A percentile compares a stretch with the other conserved stretches of the same genome.
phyloP scores from a whole-genome alignment of 1,140 invertebrate species.

The Tetramorium alpestre region DNA sequence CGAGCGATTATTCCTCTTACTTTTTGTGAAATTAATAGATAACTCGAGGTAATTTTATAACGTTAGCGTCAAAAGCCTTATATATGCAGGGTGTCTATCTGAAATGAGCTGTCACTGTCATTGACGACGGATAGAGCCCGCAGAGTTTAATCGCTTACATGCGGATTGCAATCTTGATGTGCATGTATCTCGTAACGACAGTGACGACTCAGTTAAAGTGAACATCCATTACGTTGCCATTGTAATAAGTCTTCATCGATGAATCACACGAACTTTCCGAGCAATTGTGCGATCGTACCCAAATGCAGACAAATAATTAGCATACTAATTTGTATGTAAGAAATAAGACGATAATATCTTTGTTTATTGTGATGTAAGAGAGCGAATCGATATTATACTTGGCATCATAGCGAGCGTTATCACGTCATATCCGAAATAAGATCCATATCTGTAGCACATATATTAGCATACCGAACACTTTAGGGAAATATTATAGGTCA shows the following conservation, averaged over 20 bases:
- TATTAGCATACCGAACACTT: constrained; percentile 70
- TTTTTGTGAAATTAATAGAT: constrained; percentile 55
- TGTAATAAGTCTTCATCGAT: constrained; percentile 56
- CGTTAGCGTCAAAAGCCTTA: constrained; percentile 74
- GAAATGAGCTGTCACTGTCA: constrained; percentile 68
- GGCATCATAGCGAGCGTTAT: constrained; percentile 69
- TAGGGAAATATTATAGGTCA: constrained; percentile 62
- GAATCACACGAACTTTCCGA: constrained; percentile 39
- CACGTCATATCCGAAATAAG: constrained; percentile 77
- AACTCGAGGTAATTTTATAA: constrained; percentile 62
- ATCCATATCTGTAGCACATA: constrained; percentile 78
- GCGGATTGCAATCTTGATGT: constrained; percentile 12
- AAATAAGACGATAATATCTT: constrained; percentile 69
- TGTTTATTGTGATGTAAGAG: constrained; percentile 70
- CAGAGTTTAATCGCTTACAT: constrained; percentile 1
- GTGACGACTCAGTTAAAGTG: constrained; percentile 63
- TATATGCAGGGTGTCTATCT: constrained; percentile 74
- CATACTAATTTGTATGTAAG: constrained; percentile 81
- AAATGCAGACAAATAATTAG: constrained; percentile 84
- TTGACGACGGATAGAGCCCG: constrained; percentile 37
- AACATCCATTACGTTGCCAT: constrained; percentile 66
- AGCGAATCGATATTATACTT: constrained; percentile 62
- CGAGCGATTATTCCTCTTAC: constrained; percentile 14
- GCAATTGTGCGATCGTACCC: constrained; percentile 75
- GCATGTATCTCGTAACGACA: constrained; percentile 50